Base-by-base conservation (phyloP, 2,797 vertebrate genomes). In the Alauda arvensis region DNA sequence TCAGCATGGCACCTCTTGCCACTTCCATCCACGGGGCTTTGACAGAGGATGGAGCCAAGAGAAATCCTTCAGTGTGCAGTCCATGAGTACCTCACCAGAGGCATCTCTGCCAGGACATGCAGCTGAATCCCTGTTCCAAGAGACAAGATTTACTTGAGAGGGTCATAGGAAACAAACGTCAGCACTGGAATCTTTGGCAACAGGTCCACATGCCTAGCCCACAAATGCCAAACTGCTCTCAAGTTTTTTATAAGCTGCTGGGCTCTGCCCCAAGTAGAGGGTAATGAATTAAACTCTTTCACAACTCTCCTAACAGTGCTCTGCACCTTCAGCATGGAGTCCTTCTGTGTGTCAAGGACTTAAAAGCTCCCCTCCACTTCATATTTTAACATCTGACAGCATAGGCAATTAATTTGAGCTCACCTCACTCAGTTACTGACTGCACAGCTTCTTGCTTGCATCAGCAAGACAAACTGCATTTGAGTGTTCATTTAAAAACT, bases 181-280 rank as follows among this genome's bases (percentile, higher is more conserved):
- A 88, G 76, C 4, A 8, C 68, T 84, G 53, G 61, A 91, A 92
- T 67, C 60, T 88, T 83, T 94, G 69, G 66, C 81, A 94, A 70
- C 13, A 0, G 0, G 43, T 75, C 19, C 39, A 71, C 71, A 55
- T 1, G 2, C 71, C 45, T 25, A 79, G 68, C 37, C 49, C 62
- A 69, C 49, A 85, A 59, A 75, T 14, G n/a, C 81, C 69, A 87
- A 80, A 63, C 42, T 76, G 34, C 66, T 88, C 66, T 83, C 62
- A 69, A 25, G 14, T 14, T 53, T 55, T 75, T 39, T 14, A 55
- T 0, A 2, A 52, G 52, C 37, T 57, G 26, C 57, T 84, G 75
- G 37, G 68, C 78, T 86, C 76, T 94, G 69, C 43, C 87, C 40
- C 62, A 80, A 85, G 78, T 49, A 65, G 37, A 67, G 3, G 18